Conservation (phyloP, 2,797 vertebrate species). For the Peromyscus aztecus region DNA sequence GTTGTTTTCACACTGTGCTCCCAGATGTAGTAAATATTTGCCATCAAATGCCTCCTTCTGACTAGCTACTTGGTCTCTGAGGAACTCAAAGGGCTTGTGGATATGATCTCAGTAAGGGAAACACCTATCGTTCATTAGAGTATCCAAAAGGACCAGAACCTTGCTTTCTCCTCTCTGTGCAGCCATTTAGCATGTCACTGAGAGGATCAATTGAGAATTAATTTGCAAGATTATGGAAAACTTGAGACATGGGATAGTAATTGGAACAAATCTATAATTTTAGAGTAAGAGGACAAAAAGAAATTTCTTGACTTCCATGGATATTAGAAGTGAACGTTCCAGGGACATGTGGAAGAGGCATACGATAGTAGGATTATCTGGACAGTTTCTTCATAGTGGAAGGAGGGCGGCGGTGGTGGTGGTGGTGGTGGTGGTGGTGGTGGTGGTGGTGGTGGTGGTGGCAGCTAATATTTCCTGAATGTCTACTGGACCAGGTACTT, state of each 20-base stretch:
- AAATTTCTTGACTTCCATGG: constrained; percentile 10
- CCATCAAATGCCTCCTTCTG: neutral
- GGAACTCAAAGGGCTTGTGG: neutral
- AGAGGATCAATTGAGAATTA: constrained; percentile 41
- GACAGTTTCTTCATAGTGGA: neutral
- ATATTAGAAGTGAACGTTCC: constrained; percentile 7
- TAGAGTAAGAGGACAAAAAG: constrained; percentile 19
- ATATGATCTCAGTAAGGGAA: neutral
- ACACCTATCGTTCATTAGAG: constrained; percentile 4
- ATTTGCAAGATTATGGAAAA: constrained; percentile 6
- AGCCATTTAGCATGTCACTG: neutral
- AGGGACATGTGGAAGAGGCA: neutral
- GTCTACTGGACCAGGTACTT: neutral
- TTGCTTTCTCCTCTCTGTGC: neutral
- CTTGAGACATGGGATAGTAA: neutral
- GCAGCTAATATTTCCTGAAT: neutral
- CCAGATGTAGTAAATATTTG: neutral
- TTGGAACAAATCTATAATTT: constrained; percentile 29
- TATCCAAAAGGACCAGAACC: neutral
- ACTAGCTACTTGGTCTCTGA: neutral
- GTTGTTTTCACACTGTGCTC: neutral
- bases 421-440: too few species aligned
- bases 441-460: rapidly evolving
- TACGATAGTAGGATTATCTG: constrained; percentile 46
- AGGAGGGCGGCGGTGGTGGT: neutral